Evolutionary conservation across 2,113 vertebrate species (phyloP).

Genomic region (Tachysurus fulvidraco): DNA sequence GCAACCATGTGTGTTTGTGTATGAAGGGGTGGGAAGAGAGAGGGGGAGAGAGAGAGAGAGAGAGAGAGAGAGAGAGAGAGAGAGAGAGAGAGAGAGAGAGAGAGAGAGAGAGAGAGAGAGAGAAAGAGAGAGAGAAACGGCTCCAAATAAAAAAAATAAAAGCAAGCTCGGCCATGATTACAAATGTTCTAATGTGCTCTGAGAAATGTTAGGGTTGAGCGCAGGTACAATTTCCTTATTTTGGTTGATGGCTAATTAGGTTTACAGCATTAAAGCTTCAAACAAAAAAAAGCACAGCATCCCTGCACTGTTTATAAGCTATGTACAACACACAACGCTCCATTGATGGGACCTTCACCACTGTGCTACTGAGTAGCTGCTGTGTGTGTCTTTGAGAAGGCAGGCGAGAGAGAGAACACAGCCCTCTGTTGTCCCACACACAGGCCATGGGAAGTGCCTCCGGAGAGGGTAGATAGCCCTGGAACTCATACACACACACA

Average conservation of each 20-base stretch:
- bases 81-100: neutral
- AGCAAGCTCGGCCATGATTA: neutral
- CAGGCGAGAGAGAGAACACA: slow-evolving; percentile 54
- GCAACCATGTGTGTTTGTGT: neutral
- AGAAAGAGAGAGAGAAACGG: neutral
- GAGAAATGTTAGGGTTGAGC: neutral
- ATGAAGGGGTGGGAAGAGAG: neutral
- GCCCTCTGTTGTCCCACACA: slow-evolving; percentile 51
- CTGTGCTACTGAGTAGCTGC: slow-evolving; percentile 39
- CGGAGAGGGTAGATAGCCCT: slow-evolving; percentile 30
- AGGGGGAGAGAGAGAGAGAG: neutral
- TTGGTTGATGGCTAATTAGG: slow-evolving; percentile 40
- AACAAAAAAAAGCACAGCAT: slow-evolving; percentile 34
- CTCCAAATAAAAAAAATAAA: slow-evolving; percentile 13
- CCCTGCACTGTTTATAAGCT: slow-evolving; percentile 49
- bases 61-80: neutral
- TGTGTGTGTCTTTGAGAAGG: slow-evolving; percentile 41
- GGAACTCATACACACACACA: slow-evolving; percentile 16
- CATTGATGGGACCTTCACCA: slow-evolving; percentile 52
- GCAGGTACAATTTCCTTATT: slow-evolving; percentile 31
- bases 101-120: neutral
- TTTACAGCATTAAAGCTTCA: slow-evolving; percentile 38
- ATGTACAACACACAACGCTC: slow-evolving; percentile 54
- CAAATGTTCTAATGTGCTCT: slow-evolving; percentile 30
- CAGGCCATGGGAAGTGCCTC: slow-evolving; percentile 33